phyloP scores from a whole-genome alignment of 1,140 invertebrate species.

The Caenorhabditis brenneri region DNA sequence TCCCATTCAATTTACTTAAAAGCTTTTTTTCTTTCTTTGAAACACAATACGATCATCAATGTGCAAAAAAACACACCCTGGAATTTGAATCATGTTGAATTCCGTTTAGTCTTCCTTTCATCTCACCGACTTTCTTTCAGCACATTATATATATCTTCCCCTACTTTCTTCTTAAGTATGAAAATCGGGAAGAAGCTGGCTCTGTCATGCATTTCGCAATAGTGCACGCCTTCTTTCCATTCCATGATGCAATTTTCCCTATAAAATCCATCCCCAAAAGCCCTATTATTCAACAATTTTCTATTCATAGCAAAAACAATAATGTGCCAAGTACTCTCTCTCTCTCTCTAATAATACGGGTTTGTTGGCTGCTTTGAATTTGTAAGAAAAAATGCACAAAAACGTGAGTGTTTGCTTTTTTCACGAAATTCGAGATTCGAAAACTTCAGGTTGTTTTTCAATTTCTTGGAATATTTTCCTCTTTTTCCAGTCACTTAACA shows the following conservation, averaged over 20 bases:
- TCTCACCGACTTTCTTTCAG: not conserved
- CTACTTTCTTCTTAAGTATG: not conserved
- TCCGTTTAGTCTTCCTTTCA: not conserved
- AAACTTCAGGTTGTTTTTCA: not conserved
- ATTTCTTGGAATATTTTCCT: no score
- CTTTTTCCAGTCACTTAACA: no score
- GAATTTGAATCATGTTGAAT: not conserved
- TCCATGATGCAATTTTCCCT: slow-evolving; percentile 10
- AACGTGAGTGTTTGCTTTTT: no score
- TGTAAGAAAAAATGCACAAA: no score
- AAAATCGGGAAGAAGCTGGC: slow-evolving; percentile 5
- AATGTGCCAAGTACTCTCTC: no score
- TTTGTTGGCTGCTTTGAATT: no score
- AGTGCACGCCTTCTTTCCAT: not conserved
- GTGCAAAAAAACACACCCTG: not conserved
- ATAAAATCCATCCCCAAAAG: not conserved
- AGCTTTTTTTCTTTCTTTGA: not conserved
- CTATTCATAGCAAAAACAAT: not conserved
- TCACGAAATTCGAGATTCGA: no score
- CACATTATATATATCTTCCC: not conserved
- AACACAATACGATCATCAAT: slow-evolving; percentile 1
- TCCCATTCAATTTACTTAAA: not conserved
- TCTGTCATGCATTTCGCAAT: slow-evolving; percentile 20
- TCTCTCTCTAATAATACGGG: no score
- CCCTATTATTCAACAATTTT: not conserved